A percentile compares a stretch with the other conserved stretches of the same genome.
Conservation (phyloP, 2,113 vertebrate species). For the Gobius niger region DNA sequence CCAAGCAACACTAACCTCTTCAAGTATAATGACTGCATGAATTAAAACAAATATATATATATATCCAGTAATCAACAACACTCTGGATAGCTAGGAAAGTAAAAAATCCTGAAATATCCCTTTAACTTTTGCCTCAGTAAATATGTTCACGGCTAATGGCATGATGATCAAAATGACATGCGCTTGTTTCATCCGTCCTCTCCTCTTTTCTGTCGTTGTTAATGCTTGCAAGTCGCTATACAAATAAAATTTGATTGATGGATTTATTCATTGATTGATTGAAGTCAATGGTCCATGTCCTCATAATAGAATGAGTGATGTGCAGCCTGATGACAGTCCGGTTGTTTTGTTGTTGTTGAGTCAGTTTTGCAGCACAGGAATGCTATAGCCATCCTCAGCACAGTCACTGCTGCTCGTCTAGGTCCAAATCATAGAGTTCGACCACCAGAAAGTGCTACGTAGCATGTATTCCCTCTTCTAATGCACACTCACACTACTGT, state of each 20-base stretch:
- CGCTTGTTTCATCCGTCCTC: neutral
- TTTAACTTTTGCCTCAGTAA: neutral
- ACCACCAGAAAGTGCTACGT: slow-evolving; percentile 43
- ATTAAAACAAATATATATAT: no score
- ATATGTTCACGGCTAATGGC: neutral
- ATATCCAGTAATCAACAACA: no score
- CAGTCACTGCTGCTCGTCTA: slow-evolving; percentile 58
- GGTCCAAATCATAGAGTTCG: slow-evolving; percentile 51
- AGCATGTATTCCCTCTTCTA: slow-evolving; percentile 28
- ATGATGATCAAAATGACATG: neutral
- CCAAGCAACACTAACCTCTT: no score
- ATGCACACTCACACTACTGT: slow-evolving; percentile 28
- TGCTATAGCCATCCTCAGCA: slow-evolving; percentile 38
- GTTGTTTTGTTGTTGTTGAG: slow-evolving; percentile 43
- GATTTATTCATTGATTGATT: no score
- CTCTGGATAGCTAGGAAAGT: no score
- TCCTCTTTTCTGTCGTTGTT: slow-evolving; percentile 9
- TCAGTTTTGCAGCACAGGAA: slow-evolving; percentile 35
- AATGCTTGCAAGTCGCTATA: slow-evolving; percentile 23
- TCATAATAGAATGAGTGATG: slow-evolving; percentile 59
- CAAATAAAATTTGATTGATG: no score
- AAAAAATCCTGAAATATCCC: no score
- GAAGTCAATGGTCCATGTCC: slow-evolving; percentile 34
- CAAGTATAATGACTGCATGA: no score
- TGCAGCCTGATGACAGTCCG: slow-evolving; percentile 44